These are phyloP conservation scores for Zeugodacus cucurbitae DNA, from an alignment of 1,140 invertebrate species.

Conservation along the genomic window DNA sequence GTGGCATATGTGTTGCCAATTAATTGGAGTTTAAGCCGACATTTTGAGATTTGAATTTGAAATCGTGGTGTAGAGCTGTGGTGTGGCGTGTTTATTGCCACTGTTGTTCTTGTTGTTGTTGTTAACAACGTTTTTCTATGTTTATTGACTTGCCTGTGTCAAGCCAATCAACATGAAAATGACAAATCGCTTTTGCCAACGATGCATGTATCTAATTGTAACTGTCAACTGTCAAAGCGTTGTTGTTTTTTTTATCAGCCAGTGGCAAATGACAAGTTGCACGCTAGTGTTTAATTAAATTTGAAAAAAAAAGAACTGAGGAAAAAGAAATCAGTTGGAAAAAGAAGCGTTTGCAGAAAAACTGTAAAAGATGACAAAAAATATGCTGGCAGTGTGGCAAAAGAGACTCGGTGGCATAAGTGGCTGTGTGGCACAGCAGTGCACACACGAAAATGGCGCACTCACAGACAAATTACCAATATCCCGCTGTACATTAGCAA, in stretches of 20 bases:
- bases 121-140: neutral
- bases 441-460: too few species aligned
- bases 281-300: conserved; percentile 45
- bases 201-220: conserved; percentile 29
- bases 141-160: neutral
- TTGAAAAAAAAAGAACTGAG: neutral
- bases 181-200: conserved; percentile 24
- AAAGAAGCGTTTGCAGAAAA: neutral
- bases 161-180: conserved; percentile 32
- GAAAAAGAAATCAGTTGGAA: neutral
- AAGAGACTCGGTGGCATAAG: neutral
- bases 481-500: conserved; percentile 15
- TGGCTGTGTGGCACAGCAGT: neutral
- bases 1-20: neutral
- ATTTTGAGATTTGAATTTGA: conserved; percentile 6
- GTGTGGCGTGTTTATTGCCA: neutral
- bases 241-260: conserved; percentile 16
- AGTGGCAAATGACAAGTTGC: conserved; percentile 45
- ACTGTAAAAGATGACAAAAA: neutral
- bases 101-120: neutral
- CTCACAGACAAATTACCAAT: conserved; percentile 28
- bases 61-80: neutral
- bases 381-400: neutral
- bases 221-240: conserved; percentile 28
- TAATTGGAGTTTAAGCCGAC: neutral